A percentile compares a stretch with the other conserved stretches of the same genome.
Conservation (phyloP, 2,797 vertebrate species). For the Lacerta bilineata region DNA sequence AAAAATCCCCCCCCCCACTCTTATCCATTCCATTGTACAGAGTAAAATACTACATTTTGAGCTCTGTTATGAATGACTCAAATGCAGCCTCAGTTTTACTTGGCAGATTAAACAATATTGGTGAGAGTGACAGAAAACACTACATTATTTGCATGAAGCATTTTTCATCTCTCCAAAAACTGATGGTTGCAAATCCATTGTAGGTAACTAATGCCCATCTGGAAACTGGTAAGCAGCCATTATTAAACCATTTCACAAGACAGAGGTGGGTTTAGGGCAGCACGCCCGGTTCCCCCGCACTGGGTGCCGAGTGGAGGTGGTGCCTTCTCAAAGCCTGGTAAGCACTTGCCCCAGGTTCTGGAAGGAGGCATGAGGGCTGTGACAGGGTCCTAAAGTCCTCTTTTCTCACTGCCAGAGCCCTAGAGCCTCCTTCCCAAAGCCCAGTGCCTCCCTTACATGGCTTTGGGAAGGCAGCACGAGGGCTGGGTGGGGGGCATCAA, state of each 20-base stretch:
- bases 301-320: too few species aligned
- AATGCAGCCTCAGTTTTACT: not conserved
- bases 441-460: too few species aligned
- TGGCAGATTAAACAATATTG: not conserved
- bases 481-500: too few species aligned
- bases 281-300: too few species aligned
- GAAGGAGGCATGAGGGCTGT: too few species aligned
- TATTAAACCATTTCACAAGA: not conserved
- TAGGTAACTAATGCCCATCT: not conserved
- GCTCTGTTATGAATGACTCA: not conserved
- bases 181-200: not conserved
- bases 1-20: not conserved
- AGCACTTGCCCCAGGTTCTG: too few species aligned
- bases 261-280: not conserved
- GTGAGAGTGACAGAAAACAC: not conserved
- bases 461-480: too few species aligned
- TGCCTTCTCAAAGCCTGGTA: too few species aligned
- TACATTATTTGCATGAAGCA: not conserved
- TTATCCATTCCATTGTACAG: not conserved
- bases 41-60: not conserved
- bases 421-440: too few species aligned
- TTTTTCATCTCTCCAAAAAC: not conserved
- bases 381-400: too few species aligned
- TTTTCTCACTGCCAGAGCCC: too few species aligned
- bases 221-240: not conserved